Conservation (phyloP, 2,797 vertebrate genomes). For the Poeciliopsis presidionis region DNA sequence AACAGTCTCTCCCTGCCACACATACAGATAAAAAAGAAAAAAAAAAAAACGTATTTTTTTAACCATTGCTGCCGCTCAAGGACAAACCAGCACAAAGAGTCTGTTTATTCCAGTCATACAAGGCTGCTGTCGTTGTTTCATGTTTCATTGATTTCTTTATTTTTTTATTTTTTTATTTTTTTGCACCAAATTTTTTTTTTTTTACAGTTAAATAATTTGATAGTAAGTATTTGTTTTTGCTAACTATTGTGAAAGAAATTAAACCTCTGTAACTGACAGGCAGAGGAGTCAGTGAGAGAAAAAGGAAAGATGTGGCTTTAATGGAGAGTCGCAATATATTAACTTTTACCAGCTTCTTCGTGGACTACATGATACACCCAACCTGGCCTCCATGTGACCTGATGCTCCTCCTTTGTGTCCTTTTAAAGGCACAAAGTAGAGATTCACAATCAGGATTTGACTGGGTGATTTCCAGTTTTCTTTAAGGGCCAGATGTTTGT, state of each 20-base stretch:
- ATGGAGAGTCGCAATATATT: not conserved
- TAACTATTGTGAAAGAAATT: not conserved
- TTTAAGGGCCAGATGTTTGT: not conserved
- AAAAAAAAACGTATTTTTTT: slow-evolving; percentile 78
- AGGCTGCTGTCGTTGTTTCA: slow-evolving; percentile 41
- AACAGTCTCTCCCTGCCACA: slow-evolving; percentile 34
- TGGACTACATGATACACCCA: not conserved
- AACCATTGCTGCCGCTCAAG: slow-evolving; percentile 75
- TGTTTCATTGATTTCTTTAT: slow-evolving; percentile 39
- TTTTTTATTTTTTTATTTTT: slow-evolving; percentile 22
- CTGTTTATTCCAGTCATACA: slow-evolving; percentile 64
- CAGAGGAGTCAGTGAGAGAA: not conserved
- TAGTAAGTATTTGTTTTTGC: not conserved
- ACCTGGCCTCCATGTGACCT: not conserved
- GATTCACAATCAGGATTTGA: not conserved
- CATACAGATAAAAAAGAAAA: slow-evolving; percentile 67
- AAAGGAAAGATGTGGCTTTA: not conserved
- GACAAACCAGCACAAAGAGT: slow-evolving; percentile 74
- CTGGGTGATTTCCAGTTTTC: not conserved
- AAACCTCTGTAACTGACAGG: not conserved
- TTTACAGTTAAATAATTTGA: not conserved
- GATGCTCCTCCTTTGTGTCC: not conserved
- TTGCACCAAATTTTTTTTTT: slow-evolving; percentile 22
- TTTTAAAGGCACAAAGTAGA: not conserved
- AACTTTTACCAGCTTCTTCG: not conserved